These are phyloP conservation scores for Drosophila asahinai DNA, from an alignment of 1,140 invertebrate genomes.

Conservation along the genomic window DNA sequence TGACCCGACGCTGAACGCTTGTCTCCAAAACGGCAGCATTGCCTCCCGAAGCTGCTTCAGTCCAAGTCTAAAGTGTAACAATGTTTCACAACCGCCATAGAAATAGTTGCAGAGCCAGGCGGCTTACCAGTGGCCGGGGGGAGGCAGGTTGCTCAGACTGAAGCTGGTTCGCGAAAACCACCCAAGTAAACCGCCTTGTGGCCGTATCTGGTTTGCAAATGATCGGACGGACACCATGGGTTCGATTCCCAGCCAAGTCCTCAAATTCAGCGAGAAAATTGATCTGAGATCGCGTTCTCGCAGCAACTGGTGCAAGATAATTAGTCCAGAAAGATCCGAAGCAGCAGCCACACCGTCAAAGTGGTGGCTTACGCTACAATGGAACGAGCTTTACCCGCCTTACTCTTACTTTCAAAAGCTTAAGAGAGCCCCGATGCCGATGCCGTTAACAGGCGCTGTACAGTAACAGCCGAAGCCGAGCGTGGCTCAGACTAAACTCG, in stretches of 20 bases:
- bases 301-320: conserved; percentile 20
- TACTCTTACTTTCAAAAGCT: conserved; percentile 82
- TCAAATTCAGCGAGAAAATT: conserved; percentile 6
- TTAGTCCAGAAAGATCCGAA: conserved; percentile 11
- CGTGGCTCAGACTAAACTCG: conserved; percentile 34
- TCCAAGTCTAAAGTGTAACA: conserved; percentile 42
- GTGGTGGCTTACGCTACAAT: conserved; percentile 19
- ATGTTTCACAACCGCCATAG: conserved; percentile 43
- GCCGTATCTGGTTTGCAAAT: conserved; percentile 16
- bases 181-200: conserved; percentile 30
- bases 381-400: conserved; percentile 21
- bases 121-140: not conserved
- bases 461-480: conserved; percentile 40
- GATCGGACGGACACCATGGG: conserved; percentile 10
- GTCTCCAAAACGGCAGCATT: not conserved
- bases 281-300: conserved; percentile 4
- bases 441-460: conserved; percentile 47
- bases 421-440: conserved; percentile 50
- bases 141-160: conserved; percentile 8
- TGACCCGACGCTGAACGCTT: not conserved
- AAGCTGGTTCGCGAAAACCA: conserved; percentile 29
- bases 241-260: conserved; percentile 6
- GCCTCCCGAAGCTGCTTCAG: not conserved
- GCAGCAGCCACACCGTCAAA: not conserved
- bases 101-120: conserved; percentile 34